These are phyloP conservation scores for Drosophila buzzatii DNA, from an alignment of 2,888 invertebrate genomes.

Conservation along the genomic window DNA sequence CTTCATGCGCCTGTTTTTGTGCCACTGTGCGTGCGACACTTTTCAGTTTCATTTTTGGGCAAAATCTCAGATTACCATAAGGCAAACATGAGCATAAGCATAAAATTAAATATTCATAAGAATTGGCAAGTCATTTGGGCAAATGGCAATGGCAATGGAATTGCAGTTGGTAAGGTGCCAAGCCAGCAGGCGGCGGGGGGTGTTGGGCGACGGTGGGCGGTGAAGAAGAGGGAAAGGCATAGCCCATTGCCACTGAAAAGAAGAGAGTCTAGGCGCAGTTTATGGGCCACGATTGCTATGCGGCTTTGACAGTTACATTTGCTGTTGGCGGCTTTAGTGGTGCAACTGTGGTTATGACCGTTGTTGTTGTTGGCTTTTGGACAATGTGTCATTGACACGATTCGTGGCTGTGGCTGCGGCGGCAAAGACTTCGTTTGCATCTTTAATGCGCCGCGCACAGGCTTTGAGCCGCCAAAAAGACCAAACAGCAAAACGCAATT, in stretches of 20 bases:
- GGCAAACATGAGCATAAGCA: constrained; percentile 77
- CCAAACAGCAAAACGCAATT: constrained; percentile 46
- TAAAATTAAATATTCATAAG: constrained; percentile 76
- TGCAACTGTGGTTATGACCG: constrained; percentile 30
- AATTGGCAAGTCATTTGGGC: constrained; percentile 68
- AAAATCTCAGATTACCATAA: constrained; percentile 77
- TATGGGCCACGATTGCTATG: constrained; percentile 39
- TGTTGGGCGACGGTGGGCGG: no score
- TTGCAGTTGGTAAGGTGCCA: constrained; percentile 19
- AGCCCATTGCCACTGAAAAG: constrained; percentile 10
- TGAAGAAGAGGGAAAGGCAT: background rate
- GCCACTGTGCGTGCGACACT: constrained; percentile 41
- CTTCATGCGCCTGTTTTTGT: background rate
- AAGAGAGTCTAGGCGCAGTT: constrained; percentile 22
- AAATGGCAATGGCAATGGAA: constrained; percentile 49
- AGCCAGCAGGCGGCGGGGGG: background rate
- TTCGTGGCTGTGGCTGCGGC: constrained; percentile 39
- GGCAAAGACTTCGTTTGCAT: constrained; percentile 63
- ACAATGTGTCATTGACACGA: constrained; percentile 58
- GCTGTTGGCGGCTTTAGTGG: constrained; percentile 14
- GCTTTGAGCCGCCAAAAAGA: constrained; percentile 10
- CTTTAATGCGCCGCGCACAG: constrained; percentile 19
- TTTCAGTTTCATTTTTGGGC: constrained; percentile 64
- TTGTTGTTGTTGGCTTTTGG: constrained; percentile 48
- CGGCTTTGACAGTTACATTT: constrained; percentile 18